Base-by-base conservation (phyloP, 2,797 vertebrate genomes). In the Acipenser oxyrinchus region DNA sequence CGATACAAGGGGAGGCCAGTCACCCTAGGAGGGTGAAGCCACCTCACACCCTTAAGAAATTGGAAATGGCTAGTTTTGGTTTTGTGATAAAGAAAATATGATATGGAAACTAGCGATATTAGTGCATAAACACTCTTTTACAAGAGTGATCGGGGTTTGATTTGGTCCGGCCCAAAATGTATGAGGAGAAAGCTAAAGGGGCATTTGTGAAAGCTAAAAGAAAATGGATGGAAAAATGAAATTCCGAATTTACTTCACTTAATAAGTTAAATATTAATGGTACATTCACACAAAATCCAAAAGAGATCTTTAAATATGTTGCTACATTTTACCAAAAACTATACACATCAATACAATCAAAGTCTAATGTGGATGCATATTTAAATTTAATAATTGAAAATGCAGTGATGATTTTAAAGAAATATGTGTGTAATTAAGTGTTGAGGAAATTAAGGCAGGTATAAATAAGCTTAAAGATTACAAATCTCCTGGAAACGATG, bases 401-500 rank as follows among this genome's bases (percentile, higher is more conserved):
- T 13, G 51, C 51, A 10, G 51, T 62, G 2, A 68, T 55, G 6
- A 55, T 9, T 55, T 55, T 5, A n/a, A 59, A 48, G 9, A 60
- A 49, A n/a, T 68, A n/a, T n/a, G 18, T 9, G 61, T 18, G 55
- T 51, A 62, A 8, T 52, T 68, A 63, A 61, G 51, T 15, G 51
- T 68, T 53, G 18, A 51, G 8, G 61, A 63, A 69, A 69, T 64
- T 57, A 64, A 69, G 51, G 63, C 53, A 63, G 55, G 50, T 69
- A 64, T 64, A 15, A 60, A 37, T 64, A 68, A 60, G 12, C 53
- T 69, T 4, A 65, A 64, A 64, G 10, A 49, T 15, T 59, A 51
- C 49, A 69, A 60, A 60, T 67, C 69, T 57, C 60, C 69, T 48
- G 60, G 69, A n/a, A 53, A 62, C 6, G 61, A 70, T 60, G 60